Evolutionary conservation across 2,888 invertebrate species (phyloP), one percentile per base, ranked within the genome.

Genomic region (Euplagia quadripunctaria): DNA sequence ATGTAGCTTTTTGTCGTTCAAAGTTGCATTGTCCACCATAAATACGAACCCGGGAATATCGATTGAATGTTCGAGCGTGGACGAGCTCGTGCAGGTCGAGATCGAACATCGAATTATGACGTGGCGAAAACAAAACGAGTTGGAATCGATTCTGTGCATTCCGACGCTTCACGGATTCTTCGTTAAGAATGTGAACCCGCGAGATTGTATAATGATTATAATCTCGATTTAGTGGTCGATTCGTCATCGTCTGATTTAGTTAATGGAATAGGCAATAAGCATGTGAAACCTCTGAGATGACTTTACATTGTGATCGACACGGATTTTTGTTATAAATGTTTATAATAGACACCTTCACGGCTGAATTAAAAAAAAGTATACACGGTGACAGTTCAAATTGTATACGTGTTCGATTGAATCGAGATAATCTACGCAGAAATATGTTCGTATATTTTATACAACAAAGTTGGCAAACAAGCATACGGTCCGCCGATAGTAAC

Each of bases 41-140:
- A 80, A 84, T 72, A 71, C 58, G 69, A 86, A 82, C 83, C 81
- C 72, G 78, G 75, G 79, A 83, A 76, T 83, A 82, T 79, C 78
- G 80, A 80, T 85, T 83, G 66, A 80, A 82, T 83, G 78, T 78
- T 79, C 82, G 79, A 87, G 82, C 79, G 79, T 83, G 85, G 84
- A 83, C 85, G 81, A 75, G 84, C 81, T 84, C 82, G 86, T 85
- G 86, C 85, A 84, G 83, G 84, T 88, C 86, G 88, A 89, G 85
- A 87, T 88, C 88, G 90, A 88, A 88, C 86, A 89, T 88, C 93
- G 90, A 91, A 93, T 93, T 94, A 94, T 95, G 95, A 96, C 95
- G 94, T 95, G 92, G 95, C 95, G 93, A 94, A 95, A 95, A 94
- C 92, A 93, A 94, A 95, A 95, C 95, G 82, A 92, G 95, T 95